Evolutionary conservation across 2,113 vertebrate species (phyloP), one percentile per base, ranked within the genome.

Genomic region (Tachycineta bicolor): DNA sequence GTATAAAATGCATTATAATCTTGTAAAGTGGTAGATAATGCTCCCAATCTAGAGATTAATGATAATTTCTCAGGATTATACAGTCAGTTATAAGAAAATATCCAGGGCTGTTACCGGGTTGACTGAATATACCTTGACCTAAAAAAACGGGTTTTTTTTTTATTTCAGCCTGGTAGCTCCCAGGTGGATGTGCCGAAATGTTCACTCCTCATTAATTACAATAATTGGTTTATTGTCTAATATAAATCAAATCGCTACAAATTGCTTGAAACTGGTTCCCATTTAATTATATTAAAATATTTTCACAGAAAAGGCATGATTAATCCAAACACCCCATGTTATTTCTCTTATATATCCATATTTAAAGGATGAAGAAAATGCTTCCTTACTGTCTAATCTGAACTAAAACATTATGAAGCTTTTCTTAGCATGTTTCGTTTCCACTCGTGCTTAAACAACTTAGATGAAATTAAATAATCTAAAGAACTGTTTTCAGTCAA

Each of bases 51-150:
- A 52, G 89, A 95, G 63, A 95, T 78, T 64, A 65, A 46, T 73
- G 55, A 47, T 96, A 15, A 91, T 73, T 96, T 97, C 69, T 96
- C 92, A 94, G 69, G 52, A 74, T 73, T 88, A 60, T 31, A 78
- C 59, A 85, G 80, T n/a, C 78, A 68, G 46, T 87, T 92, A 92
- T 34, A 89, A 85, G 95, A 90, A 95, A 37, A 90, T 71, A 97
- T 64, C 56, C 43, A 85, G 89, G 83, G 71, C 75, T 93, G 53
- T 94, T 95, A 87, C 92, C 90, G 39, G 33, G 34, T 41, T 59
- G 41, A 94, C 79, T 83, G 55, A 92, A 93, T 82, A 73, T 5
- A 88, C 41, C 93, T 95, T 80, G 78, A 94, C 78, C 95, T 94
- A 73, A 13, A 44, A 80, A 97, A 94, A 2, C 67, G 50, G 44